Evolutionary conservation across 1,140 invertebrate species (phyloP), one percentile per base, ranked within the genome.

Genomic region (Pararge aegeria): DNA sequence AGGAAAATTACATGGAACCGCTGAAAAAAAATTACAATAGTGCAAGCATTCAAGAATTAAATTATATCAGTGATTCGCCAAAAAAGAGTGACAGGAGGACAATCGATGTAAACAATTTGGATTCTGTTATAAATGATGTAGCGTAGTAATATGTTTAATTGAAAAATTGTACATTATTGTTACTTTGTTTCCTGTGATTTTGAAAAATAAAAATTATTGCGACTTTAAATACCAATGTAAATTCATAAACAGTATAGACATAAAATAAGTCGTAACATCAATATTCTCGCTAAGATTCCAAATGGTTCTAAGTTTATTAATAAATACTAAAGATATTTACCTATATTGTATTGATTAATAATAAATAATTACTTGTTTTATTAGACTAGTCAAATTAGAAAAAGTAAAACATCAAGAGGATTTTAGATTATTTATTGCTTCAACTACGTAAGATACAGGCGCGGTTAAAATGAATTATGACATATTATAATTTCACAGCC

Each of bases 321-420:
- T 58, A 64, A 9, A 66, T 66, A 66, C 70, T 73, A 73, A 72
- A 73, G 70, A 73, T 72, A 62, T 60, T 65, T 67, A 68, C 48
- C 54, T 60, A 49, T 49, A 49, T 20, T 20, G 15, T 20, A 42
- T 65, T 42, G 68, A 64, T 64, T 64, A 34, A 34, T 34, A 34
- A 30, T 30, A 30, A 34, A 42, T 62, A 50, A 56, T 51, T 56
- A 61, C 44, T 61, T 64, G 60, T 62, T 76, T 80, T 68, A 76
- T 85, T 87, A 84, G 83, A 89, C 86, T 89, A 87, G 86, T 89
- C 86, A 89, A 81, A 82, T 75, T 83, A 80, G 73, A 74, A 73
- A 78, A 63, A 79, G 71, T 68, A 62, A 61, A 66, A 73, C 68
- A 72, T 73, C 66, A 63, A 74, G 70, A 75, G 68, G 63, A 70